These are phyloP conservation scores for Glomeris maerens DNA, from an alignment of 1,140 invertebrate species.

Conservation along the genomic window DNA sequence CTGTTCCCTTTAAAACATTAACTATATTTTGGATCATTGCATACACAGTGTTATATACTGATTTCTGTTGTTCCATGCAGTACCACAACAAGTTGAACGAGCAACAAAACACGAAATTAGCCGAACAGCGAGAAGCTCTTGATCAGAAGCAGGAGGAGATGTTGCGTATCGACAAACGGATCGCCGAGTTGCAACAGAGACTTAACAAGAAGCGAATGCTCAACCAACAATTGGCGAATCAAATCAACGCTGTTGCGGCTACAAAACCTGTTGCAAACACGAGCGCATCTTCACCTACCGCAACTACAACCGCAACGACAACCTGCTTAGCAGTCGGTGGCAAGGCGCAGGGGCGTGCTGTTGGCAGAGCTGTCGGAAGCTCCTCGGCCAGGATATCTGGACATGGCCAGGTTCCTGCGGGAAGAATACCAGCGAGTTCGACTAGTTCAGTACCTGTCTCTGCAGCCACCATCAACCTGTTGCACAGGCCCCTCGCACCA, in stretches of 20 bases:
- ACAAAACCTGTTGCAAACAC: too few species aligned
- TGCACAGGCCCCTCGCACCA: background rate
- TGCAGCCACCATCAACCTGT: background rate
- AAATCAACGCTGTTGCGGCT: slow-evolving; percentile 35
- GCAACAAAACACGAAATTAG: slow-evolving; percentile 74
- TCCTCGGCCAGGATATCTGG: too few species aligned
- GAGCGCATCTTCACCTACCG: too few species aligned
- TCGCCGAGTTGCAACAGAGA: slow-evolving; percentile 79
- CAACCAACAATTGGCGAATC: slow-evolving; percentile 67
- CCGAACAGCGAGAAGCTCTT: slow-evolving; percentile 69
- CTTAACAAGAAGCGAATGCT: slow-evolving; percentile 71
- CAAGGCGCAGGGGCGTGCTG: background rate
- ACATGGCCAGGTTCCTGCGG: too few species aligned
- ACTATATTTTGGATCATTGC: slow-evolving; percentile 6
- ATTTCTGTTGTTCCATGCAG: slow-evolving; percentile 39
- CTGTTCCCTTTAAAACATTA: slow-evolving; percentile 4
- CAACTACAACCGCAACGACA: slow-evolving; percentile 27
- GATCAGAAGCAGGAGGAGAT: slow-evolving; percentile 76
- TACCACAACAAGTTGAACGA: slow-evolving; percentile 91
- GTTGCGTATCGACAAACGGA: slow-evolving; percentile 74
- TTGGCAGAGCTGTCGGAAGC: slow-evolving; percentile 1
- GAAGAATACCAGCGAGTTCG: too few species aligned
- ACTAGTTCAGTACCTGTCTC: too few species aligned
- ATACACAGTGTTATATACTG: background rate
- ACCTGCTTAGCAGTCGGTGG: slow-evolving; percentile 1